Base-by-base conservation (phyloP, 2,113 vertebrate genomes). In the Epinephelus cyanopodus region DNA sequence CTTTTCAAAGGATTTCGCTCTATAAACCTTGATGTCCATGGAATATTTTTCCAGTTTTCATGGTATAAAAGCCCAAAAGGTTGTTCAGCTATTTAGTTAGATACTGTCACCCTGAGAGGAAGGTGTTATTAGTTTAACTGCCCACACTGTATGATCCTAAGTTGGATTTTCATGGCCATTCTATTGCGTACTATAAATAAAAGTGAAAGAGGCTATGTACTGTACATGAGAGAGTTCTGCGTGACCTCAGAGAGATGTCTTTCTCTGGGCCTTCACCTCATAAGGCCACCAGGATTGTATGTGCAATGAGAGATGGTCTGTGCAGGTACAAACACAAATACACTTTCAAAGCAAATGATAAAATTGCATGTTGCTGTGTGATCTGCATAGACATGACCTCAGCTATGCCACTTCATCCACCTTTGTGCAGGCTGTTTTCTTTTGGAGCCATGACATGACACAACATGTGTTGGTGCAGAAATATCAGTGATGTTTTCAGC, bases 311-410 rank as follows among this genome's bases (percentile, higher is more conserved):
- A 60, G 9, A 23, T 42, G 8, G 5, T 61, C 21, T 27, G 6
- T 48, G n/a, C n/a, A 42, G 18, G 14, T 39, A 15, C 23, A 53
- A 68, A 74, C 52, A 33, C 15, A 58, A 50, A 69, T 21, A 4
- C 15, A n/a, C 15, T 65, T 33, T 65, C 11, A 27, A 54, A 70
- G 33, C 39, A 74, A 8, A 64, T 61, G 18, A 25, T 57, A 33
- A 13, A 68, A 77, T 42, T 67, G 33, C 53, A 54, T 14, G 9
- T 4, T 25, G 57, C 50, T 2, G 5, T 15, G 6, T 39, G 14
- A 79, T 63, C 61, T 66, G 45, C 27, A 67, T 61, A 48, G 66
- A 45, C n/a, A 53, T 62, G 50, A n/a, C 54, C 74, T 73, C 15
- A 27, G 21, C 29, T 42, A 45, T 9, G 12, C 3, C 17, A 25